Percentiles rank a stretch among this genome's conserved stretches.
phyloP scores from a whole-genome alignment of 2,888 invertebrate species.

The Vesta saturnalis region DNA sequence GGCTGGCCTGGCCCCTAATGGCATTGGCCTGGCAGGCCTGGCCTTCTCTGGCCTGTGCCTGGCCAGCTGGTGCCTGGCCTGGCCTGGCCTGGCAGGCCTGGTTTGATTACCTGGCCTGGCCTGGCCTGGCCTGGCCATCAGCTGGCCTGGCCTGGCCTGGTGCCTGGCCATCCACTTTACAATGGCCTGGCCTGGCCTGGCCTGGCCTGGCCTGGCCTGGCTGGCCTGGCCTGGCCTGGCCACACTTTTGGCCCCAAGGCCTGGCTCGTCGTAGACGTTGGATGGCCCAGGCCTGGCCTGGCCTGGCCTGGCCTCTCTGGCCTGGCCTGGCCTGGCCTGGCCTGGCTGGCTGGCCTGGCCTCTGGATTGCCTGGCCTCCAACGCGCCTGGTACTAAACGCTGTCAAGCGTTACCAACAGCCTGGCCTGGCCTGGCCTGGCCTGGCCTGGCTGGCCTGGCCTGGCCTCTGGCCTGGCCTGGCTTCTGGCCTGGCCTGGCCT shows the following conservation, averaged over 20 bases:
- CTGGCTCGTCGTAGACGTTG: too few relatives aligned
- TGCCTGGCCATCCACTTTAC: neutral
- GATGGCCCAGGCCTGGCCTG: neutral
- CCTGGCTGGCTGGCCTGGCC: neutral
- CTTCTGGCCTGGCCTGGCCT: neutral
- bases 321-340: neutral
- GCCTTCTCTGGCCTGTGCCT: neutral
- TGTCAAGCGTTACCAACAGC: neutral
- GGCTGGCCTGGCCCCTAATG: neutral
- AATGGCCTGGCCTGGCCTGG: neutral
- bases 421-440: slow-evolving; percentile 2
- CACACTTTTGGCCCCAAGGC: neutral
- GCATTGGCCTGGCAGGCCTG: neutral
- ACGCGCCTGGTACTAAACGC: too few relatives aligned
- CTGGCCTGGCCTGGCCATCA: slow-evolving; percentile 4
- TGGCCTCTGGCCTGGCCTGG: neutral
- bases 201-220: neutral
- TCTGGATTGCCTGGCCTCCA: too few relatives aligned
- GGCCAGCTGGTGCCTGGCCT: neutral
- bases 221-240: neutral
- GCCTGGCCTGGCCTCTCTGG: neutral
- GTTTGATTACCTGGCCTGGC: neutral
- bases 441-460: too few relatives aligned
- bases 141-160: neutral
- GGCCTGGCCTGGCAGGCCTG: neutral